Base-by-base conservation (phyloP, 2,113 vertebrate species). In the Conger conger region DNA sequence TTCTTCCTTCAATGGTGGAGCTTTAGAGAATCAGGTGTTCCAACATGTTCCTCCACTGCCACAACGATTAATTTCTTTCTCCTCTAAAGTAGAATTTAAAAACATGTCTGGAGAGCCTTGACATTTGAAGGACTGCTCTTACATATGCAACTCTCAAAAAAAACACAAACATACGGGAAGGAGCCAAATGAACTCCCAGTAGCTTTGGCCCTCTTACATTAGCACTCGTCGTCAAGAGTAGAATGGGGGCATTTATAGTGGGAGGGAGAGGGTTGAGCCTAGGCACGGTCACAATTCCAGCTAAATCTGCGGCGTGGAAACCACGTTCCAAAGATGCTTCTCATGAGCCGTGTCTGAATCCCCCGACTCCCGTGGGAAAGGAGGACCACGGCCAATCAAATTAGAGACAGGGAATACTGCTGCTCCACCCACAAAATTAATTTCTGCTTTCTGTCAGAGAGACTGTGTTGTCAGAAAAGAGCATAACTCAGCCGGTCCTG, bases 301-400 rank as follows among this genome's bases (percentile, higher is more conserved):
- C 92, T 93, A 95, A 93, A 94, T 95, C 94, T 89, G 89, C 85
- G 36, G 90, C 86, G 89, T 81, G 87, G 94, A 93, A 93, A 94
- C 90, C 90, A 91, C 93, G 88, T 92, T 92, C 86, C 79, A 86
- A 57, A 89, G 88, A 92, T 86, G 88, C 90, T 88, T 85, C 89
- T 92, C 91, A 91, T 87, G 79, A 81, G 86, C 89, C n/a, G 85
- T 89, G 86, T 91, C 92, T 94, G 23, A 94, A 94, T 94, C 93
- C 93, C 88, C 54, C 73, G 87, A 82, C 89, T 92, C 91, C 92
- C 27, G 38, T 82, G 84, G 90, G 93, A 93, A 88, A 78, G 90
- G 89, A 53, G 81, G 86, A 91, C 92, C 89, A 93, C 93, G 93
- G 94, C 93, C 86, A 88, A 93, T 89, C 90, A 91, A 92, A 94